A percentile compares a stretch with the other conserved stretches of the same genome.
Conservation (phyloP, 1,140 invertebrate genomes). For the Bilobella aurantiaca region DNA sequence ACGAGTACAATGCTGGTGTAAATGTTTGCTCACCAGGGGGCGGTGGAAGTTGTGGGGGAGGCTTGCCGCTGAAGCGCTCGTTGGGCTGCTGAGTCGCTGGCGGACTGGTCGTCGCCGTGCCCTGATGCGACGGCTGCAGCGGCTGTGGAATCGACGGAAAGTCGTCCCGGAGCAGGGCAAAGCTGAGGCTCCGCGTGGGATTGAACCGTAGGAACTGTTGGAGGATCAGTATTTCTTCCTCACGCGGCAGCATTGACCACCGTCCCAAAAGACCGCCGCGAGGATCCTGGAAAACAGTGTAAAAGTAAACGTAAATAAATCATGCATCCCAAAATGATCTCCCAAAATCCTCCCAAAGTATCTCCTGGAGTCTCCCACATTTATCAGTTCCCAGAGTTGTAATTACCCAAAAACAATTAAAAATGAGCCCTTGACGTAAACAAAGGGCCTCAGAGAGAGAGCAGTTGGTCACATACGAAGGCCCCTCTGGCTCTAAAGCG, state of each 20-base stretch:
- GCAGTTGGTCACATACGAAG: neutral
- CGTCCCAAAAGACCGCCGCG: slow-evolving; percentile 61
- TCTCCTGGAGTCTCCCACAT: no score
- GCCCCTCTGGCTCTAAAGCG: neutral
- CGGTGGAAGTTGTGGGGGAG: neutral
- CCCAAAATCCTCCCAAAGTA: no score
- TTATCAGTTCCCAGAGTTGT: no score
- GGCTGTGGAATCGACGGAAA: slow-evolving; percentile 15
- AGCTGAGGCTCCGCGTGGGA: slow-evolving; percentile 63
- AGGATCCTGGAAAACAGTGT: slow-evolving; percentile 46
- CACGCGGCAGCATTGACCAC: slow-evolving; percentile 69
- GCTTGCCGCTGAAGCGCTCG: neutral
- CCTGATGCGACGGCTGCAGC: neutral
- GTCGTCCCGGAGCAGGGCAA: slow-evolving; percentile 31
- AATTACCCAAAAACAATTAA: no score
- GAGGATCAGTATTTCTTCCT: slow-evolving; percentile 72
- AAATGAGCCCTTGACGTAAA: no score
- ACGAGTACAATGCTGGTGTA: neutral
- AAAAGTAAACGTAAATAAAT: neutral
- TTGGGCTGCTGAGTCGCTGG: neutral
- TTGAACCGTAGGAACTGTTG: slow-evolving; percentile 77
- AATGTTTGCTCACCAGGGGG: neutral
- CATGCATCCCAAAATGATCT: no score
- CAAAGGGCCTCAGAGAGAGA: no score
- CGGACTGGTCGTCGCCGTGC: neutral